Conservation (phyloP, 2,888 invertebrate genomes). For the Ashinkailepas kermadecensis region DNA sequence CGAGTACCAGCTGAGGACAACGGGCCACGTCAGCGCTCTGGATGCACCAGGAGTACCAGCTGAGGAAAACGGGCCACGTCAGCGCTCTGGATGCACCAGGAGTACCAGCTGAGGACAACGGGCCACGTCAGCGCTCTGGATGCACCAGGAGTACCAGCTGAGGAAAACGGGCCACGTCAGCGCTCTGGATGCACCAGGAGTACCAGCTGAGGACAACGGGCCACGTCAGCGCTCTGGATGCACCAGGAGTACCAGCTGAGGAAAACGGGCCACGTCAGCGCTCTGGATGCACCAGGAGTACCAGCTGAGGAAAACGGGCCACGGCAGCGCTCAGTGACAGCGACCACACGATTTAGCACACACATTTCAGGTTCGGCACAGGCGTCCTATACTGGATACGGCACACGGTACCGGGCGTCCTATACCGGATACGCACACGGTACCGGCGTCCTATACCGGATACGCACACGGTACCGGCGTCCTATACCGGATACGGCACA, state of each 20-base stretch:
- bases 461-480: too few relatives aligned
- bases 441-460: too few relatives aligned
- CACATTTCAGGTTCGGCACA: too few relatives aligned
- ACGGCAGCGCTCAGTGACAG: too few relatives aligned
- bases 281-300: conserved; percentile 92
- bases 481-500: too few relatives aligned
- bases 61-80: conserved; percentile 41
- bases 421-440: too few relatives aligned
- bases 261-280: conserved; percentile 27
- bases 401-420: too few relatives aligned
- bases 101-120: conserved; percentile 71
- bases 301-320: conserved; percentile 58
- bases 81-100: conserved; percentile 90
- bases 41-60: conserved; percentile 95
- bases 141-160: conserved; percentile 95
- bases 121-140: conserved; percentile 58
- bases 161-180: conserved; percentile 28
- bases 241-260: conserved; percentile 94
- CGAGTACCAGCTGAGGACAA: conserved; percentile 75
- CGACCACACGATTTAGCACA: too few relatives aligned
- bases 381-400: too few relatives aligned
- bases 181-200: conserved; percentile 90
- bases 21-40: conserved; percentile 53
- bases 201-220: conserved; percentile 65
- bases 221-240: conserved; percentile 59